Conservation (phyloP, 1,140 invertebrate genomes). For the Yoshiicerus persimilis region DNA sequence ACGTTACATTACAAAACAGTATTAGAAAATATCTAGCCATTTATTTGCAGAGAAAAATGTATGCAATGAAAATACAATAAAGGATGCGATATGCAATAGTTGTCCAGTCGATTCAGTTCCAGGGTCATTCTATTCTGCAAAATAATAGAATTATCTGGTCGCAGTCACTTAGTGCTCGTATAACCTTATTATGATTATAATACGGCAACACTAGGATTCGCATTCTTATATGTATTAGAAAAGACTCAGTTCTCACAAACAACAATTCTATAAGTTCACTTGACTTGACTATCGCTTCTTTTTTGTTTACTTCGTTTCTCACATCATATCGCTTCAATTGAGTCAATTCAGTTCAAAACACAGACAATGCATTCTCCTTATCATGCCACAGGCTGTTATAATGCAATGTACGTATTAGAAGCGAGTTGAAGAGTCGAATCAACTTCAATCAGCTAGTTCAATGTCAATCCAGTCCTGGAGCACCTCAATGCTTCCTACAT, state of each 20-base stretch:
- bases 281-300: neutral
- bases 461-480: conserved; percentile 30
- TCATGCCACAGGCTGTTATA: neutral
- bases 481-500: conserved; percentile 28
- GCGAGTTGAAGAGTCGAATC: neutral
- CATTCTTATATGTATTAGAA: too few relatives aligned
- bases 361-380: neutral
- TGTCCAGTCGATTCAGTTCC: neutral
- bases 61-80: neutral
- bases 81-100: neutral
- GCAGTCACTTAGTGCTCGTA: too few relatives aligned
- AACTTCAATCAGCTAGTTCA: neutral
- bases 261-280: neutral
- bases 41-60: neutral
- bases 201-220: too few relatives aligned
- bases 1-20: too few relatives aligned
- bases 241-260: neutral
- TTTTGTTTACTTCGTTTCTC: neutral
- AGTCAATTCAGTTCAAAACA: neutral
- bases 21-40: too few relatives aligned
- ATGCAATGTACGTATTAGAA: neutral
- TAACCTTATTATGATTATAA: too few relatives aligned
- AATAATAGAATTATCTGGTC: neutral
- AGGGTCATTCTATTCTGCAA: neutral
- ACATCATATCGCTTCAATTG: neutral